phyloP scores from a whole-genome alignment of 1,140 invertebrate species.

The Euwallacea similis region DNA sequence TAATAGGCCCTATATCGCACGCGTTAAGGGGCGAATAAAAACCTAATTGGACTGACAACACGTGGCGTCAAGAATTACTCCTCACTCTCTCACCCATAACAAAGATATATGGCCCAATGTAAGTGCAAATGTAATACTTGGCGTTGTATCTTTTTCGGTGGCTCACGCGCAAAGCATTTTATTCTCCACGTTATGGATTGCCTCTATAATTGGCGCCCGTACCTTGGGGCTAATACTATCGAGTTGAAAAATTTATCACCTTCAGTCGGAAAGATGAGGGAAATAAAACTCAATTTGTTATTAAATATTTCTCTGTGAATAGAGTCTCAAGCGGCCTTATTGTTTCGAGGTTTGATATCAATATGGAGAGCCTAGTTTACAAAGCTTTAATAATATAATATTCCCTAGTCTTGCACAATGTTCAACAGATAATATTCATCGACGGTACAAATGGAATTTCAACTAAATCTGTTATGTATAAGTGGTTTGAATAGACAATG shows the following conservation, averaged over 20 bases:
- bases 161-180: constrained; percentile 42
- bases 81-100: constrained; percentile 24
- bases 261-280: neutral
- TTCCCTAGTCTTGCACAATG: neutral
- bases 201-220: constrained; percentile 45
- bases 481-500: neutral
- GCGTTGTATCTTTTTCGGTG: constrained; percentile 41
- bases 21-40: neutral
- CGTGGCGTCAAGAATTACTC: constrained; percentile 8
- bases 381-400: neutral
- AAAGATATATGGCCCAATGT: constrained; percentile 45
- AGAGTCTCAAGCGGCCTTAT: neutral
- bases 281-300: constrained; percentile 9
- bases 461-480: neutral
- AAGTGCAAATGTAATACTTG: constrained; percentile 48
- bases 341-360: neutral
- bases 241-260: constrained; percentile 16
- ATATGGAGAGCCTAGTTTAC: neutral
- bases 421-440: neutral
- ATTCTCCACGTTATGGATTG: constrained; percentile 46
- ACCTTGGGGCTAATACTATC: constrained; percentile 35
- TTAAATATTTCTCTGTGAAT: neutral
- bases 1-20: no score
- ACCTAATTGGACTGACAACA: neutral
- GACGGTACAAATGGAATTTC: neutral